Percentiles rank a stretch among this genome's conserved stretches.
Conservation (phyloP, 53 echinoderm and acorn worm species). For the Echinarachnius parma region DNA sequence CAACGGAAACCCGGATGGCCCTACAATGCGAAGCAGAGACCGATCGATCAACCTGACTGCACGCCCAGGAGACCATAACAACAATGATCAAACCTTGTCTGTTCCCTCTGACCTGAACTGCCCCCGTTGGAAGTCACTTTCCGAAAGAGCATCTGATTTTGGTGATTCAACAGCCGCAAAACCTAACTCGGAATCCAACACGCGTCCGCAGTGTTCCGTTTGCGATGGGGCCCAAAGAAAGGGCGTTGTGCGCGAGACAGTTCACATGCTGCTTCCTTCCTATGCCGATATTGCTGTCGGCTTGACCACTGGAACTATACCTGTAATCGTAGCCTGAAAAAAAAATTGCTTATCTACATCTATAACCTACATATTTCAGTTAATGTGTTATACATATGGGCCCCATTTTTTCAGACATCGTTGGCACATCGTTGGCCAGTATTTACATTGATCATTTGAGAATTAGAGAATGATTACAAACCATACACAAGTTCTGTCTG, state of each 20-base stretch:
- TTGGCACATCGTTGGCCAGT: no score
- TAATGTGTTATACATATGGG: no score
- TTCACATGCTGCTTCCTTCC: constrained; percentile 22
- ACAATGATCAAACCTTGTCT: neutral
- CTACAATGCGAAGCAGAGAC: neutral
- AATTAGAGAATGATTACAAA: no score
- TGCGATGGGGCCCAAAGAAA: constrained; percentile 13
- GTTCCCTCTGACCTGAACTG: neutral
- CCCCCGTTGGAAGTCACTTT: no score
- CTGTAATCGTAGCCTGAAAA: constrained; percentile 28
- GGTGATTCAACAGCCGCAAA: no score
- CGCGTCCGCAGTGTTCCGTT: constrained; percentile 14
- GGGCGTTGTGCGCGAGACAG: neutral
- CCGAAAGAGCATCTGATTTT: neutral
- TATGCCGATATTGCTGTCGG: constrained; percentile 3
- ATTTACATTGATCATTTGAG: no score
- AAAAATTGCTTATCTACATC: no score
- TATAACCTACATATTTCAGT: no score
- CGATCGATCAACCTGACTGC: constrained; percentile 12
- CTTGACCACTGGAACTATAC: constrained; percentile 10
- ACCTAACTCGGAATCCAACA: neutral
- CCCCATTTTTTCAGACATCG: no score
- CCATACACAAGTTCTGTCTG: no score
- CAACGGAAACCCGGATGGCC: neutral
- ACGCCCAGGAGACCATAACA: neutral